Evolutionary conservation across 2,113 vertebrate species (phyloP).

Genomic region (Platysternon megacephalum): DNA sequence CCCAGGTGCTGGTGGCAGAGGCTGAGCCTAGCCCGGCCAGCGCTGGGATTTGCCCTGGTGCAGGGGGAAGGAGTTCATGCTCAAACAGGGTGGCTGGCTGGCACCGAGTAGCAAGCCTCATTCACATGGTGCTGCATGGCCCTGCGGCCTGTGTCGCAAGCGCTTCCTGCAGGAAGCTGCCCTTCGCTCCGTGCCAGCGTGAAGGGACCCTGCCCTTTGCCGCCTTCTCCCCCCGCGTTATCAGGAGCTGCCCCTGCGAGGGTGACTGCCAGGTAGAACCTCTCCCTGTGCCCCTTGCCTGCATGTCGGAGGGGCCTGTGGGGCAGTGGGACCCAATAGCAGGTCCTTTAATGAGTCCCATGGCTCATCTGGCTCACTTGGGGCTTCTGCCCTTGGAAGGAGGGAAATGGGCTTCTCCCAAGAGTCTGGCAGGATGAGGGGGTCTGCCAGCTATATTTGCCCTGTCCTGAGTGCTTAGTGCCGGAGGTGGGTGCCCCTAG

Average conservation of each 20-base stretch:
- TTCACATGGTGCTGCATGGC: background rate
- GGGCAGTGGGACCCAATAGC: background rate
- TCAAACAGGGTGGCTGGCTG: background rate
- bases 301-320: background rate
- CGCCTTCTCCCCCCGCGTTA: background rate
- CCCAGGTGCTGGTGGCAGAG: background rate
- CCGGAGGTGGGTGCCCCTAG: too few relatives aligned
- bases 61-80: background rate
- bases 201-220: background rate
- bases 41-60: background rate
- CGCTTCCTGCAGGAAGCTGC: background rate
- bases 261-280: background rate
- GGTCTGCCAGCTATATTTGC: background rate
- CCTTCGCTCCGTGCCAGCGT: background rate
- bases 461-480: background rate
- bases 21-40: background rate
- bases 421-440: background rate
- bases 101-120: background rate
- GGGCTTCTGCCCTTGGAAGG: background rate
- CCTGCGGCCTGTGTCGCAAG: background rate
- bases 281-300: background rate
- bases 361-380: background rate
- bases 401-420: background rate
- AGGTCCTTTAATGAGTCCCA: background rate
- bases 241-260: background rate